Base-by-base conservation (phyloP, 2,888 invertebrate genomes). In the Thereva unica region DNA sequence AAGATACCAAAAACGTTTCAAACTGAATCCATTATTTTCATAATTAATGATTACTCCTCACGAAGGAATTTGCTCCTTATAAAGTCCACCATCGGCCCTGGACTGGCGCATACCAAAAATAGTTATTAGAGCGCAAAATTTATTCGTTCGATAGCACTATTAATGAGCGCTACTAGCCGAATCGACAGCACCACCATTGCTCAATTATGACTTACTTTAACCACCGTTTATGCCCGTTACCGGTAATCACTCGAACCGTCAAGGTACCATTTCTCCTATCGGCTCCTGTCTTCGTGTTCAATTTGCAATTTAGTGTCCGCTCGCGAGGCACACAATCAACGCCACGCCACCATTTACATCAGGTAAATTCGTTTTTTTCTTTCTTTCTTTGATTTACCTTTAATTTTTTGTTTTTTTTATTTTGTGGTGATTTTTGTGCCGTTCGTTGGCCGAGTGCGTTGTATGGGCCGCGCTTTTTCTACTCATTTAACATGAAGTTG, bases 221-320 rank as follows among this genome's bases (percentile, higher is more conserved):
- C 34, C 10, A 47, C 47, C 37, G 47, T 23, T 41, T 44, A n/a
- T 49, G 49, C 47, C 59, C 44, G 40, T 59, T 35, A 59, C 35
- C 35, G 40, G 42, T 47, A 59, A 64, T 64, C 64, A 64, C 47
- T 64, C 45, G 44, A 66, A 40, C 56, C 57, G 66, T 66, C 66
- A 61, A 45, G 64, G 67, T 55, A 67, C 66, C 66, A 67, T 67
- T 69, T 64, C 53, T 59, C 66, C 61, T 69, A 69, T 69, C 67
- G 67, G 57, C 53, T 67, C 67, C 59, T 59, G 64, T 55, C 66
- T 63, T 47, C 63, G 59, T 66, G 57, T 57, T 61, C 66, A 66
- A 67, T 67, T 67, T 67, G 66, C 67, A 61, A 67, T 67, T 69
- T 67, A 67, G 67, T 67, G 67, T 50, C 64, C 64, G 55, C 54